These are phyloP conservation scores for Sussaba pulchella DNA, from an alignment of 2,888 invertebrate genomes.

Conservation along the genomic window DNA sequence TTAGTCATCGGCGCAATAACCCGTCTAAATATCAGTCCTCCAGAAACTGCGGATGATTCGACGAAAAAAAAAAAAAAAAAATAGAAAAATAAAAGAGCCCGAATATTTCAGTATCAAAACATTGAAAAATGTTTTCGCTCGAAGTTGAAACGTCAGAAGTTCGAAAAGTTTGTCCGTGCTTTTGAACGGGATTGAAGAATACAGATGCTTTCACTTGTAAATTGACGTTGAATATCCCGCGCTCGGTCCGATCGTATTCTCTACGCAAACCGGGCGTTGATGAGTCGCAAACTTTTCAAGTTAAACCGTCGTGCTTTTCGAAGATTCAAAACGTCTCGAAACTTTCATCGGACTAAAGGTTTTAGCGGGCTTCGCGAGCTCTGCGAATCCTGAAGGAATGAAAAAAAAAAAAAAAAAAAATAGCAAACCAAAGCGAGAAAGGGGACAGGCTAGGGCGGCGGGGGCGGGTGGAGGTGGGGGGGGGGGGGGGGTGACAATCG, in stretches of 20 bases:
- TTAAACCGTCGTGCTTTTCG: conserved; percentile 41
- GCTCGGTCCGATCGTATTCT: conserved; percentile 23
- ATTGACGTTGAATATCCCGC: conserved; percentile 59
- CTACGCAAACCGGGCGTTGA: conserved; percentile 16
- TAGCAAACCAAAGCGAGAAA: conserved; percentile 13
- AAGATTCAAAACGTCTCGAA: conserved; percentile 31
- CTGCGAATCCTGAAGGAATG: conserved; percentile 3
- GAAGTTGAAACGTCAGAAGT: conserved; percentile 46
- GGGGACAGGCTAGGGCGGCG: neutral
- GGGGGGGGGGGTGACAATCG: conserved; percentile 70
- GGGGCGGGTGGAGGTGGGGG: neutral
- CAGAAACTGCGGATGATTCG: conserved; percentile 62
- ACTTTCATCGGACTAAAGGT: conserved; percentile 29
- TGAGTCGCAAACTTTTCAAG: conserved; percentile 55
- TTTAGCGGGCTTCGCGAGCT: conserved; percentile 18
- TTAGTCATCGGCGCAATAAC: no score
- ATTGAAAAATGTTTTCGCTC: conserved; percentile 44
- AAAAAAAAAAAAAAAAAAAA: conserved; percentile 45
- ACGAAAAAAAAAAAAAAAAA: conserved; percentile 36
- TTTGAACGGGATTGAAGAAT: conserved; percentile 22
- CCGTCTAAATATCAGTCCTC: no score
- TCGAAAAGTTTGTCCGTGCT: conserved; percentile 39
- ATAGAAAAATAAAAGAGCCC: conserved; percentile 29
- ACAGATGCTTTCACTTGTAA: conserved; percentile 60
- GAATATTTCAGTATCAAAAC: conserved; percentile 39